phyloP scores from a whole-genome alignment of 2,888 invertebrate genomes.

The Calameuta idolon region DNA sequence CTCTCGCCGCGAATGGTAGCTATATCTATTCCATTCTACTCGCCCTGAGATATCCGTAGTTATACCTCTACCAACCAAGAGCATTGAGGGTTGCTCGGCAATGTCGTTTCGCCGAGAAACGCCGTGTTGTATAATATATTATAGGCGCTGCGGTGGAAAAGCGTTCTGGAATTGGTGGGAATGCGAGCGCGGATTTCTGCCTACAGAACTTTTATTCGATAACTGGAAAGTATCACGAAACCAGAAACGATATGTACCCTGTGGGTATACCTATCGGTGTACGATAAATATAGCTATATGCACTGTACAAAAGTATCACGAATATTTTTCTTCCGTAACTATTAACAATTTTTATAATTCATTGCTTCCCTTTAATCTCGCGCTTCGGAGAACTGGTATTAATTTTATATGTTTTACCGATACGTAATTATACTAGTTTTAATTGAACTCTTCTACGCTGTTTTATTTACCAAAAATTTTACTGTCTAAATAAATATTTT shows the following conservation, averaged over 20 bases:
- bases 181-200: neutral
- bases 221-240: neutral
- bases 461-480: neutral
- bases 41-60: neutral
- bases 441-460: neutral
- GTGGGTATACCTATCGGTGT: neutral
- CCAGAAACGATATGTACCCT: neutral
- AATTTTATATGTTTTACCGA: neutral
- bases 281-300: neutral
- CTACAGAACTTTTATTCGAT: neutral
- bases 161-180: neutral
- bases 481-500: neutral
- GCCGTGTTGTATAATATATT: slow-evolving; percentile 3
- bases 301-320: neutral
- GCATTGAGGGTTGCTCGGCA: neutral
- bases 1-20: slow-evolving; percentile 13
- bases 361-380: neutral
- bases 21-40: neutral
- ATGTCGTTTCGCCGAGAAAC: slow-evolving; percentile 5
- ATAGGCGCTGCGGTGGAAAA: neutral
- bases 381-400: neutral
- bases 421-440: neutral
- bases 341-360: neutral
- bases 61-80: neutral
- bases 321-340: neutral